Percentiles rank a stretch among this genome's conserved stretches.
phyloP scores from a whole-genome alignment of 1,140 invertebrate species.

The Microplitis mediator region DNA sequence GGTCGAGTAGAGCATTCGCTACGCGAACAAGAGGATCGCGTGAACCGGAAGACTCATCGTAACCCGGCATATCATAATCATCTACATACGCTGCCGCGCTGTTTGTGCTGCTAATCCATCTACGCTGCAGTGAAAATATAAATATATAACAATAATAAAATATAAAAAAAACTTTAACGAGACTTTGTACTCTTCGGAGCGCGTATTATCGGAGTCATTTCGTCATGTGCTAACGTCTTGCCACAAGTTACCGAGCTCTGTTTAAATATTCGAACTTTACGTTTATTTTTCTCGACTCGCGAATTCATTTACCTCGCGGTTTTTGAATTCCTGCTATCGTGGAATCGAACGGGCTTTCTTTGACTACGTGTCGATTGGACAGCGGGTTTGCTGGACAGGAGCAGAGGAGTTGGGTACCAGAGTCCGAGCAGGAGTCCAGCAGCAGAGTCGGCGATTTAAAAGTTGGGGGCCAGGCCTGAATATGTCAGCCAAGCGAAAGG shows the following conservation, averaged over 20 bases:
- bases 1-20: not conserved
- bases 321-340: not conserved
- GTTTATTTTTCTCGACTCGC: slow-evolving; percentile 30
- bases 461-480: slow-evolving; percentile 47
- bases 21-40: not conserved
- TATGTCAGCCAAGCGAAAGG: slow-evolving; percentile 68
- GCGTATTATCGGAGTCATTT: slow-evolving; percentile 28
- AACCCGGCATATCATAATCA: not conserved
- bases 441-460: slow-evolving; percentile 20
- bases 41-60: not conserved
- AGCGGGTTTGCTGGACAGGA: not conserved
- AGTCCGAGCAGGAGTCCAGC: not conserved
- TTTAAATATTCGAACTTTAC: not conserved
- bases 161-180: not conserved
- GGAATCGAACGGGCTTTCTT: not conserved
- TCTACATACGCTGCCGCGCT: not conserved
- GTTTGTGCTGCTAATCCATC: not conserved
- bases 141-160: no score
- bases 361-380: not conserved
- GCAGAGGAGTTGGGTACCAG: not conserved
- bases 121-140: not conserved
- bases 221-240: slow-evolving; percentile 43
- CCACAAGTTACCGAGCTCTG: slow-evolving; percentile 32
- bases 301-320: not conserved
- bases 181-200: slow-evolving; percentile 5